These are phyloP conservation scores for Sebastes baramenuke DNA, from an alignment of 2,797 vertebrate genomes.

Conservation along the genomic window DNA sequence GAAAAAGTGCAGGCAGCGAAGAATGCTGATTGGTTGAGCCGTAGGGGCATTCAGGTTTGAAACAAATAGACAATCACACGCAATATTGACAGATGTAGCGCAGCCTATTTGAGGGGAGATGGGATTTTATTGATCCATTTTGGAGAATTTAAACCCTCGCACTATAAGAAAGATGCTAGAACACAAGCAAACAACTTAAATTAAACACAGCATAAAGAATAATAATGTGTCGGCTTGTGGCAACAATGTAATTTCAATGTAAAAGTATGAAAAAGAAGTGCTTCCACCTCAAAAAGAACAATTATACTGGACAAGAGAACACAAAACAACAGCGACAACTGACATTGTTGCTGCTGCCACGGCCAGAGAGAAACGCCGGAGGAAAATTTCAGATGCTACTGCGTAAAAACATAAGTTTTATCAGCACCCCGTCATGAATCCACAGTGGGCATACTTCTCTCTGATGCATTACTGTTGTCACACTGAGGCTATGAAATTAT, in stretches of 20 bases:
- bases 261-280: not conserved
- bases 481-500: not conserved
- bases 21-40: not conserved
- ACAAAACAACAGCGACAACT: not conserved
- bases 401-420: conserved; percentile 15
- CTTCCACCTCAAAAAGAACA: not conserved
- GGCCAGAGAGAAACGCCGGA: not conserved
- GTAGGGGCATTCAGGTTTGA: not conserved
- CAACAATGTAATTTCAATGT: not conserved
- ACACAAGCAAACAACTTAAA: not conserved
- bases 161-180: not conserved
- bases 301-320: not conserved
- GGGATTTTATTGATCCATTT: conserved; percentile 21
- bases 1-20: not conserved
- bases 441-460: conserved; percentile 1
- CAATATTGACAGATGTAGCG: not conserved
- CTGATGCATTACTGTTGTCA: conserved; percentile 27
- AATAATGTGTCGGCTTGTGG: not conserved
- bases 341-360: not conserved
- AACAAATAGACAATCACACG: conserved; percentile 3
- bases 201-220: not conserved
- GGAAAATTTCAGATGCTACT: not conserved
- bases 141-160: conserved; percentile 8
- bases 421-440: not conserved
- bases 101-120: conserved; percentile 3